Evolutionary conservation across 2,888 invertebrate genomes (phyloP).

Genomic region (Sarcophaga caerulescens): DNA sequence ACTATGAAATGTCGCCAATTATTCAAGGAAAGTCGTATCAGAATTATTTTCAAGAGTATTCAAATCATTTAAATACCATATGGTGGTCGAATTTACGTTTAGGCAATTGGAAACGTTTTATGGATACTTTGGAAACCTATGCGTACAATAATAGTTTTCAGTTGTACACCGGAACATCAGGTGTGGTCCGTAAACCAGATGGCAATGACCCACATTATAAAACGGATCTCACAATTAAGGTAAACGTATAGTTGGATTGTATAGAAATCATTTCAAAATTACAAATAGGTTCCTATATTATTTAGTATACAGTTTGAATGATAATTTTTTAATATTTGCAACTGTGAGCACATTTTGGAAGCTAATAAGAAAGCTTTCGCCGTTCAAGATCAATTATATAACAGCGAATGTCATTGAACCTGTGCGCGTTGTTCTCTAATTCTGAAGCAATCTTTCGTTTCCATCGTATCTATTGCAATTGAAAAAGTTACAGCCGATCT

Average conservation of each 20-base stretch:
- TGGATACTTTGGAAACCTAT: constrained; percentile 56
- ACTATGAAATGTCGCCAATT: constrained; percentile 40
- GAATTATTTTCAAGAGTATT: constrained; percentile 46
- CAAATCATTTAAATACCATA: constrained; percentile 49
- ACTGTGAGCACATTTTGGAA: too few relatives aligned
- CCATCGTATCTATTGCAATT: too few relatives aligned
- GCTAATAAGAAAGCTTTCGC: too few relatives aligned
- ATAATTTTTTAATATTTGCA: too few relatives aligned
- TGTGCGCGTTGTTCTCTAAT: too few relatives aligned
- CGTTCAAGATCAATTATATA: too few relatives aligned
- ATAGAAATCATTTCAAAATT: too few relatives aligned
- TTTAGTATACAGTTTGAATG: too few relatives aligned
- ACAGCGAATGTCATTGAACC: too few relatives aligned
- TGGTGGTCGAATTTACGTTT: constrained; percentile 66
- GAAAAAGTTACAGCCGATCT: too few relatives aligned
- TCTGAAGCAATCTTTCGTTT: too few relatives aligned
- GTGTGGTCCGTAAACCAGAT: constrained; percentile 4
- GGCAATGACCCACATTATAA: not conserved
- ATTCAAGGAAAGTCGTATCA: constrained; percentile 30
- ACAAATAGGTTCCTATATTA: too few relatives aligned
- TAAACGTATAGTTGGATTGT: not conserved
- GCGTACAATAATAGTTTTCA: constrained; percentile 46
- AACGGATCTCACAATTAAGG: constrained; percentile 18
- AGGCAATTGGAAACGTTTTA: constrained; percentile 62
- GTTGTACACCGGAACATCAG: constrained; percentile 54